Evolutionary conservation across 2,888 invertebrate genomes (phyloP), one percentile per base, ranked within the genome.

Genomic region (Drosophila neoperkinsi): DNA sequence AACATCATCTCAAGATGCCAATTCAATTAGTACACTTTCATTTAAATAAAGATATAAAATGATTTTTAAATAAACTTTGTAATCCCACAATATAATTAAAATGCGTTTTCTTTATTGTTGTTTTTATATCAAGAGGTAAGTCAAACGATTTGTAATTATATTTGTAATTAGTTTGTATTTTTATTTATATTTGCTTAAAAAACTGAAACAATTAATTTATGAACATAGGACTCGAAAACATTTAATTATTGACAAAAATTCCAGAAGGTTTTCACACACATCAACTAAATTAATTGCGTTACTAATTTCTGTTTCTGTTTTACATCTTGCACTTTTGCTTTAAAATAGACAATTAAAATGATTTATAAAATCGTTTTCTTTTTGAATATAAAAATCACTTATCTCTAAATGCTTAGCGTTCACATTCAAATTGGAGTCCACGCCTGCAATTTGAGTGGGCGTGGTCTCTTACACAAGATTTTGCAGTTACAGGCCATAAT

Each of bases 331-430:
- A 51, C 74, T 74, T 64, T 64, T 66, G 55, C 74, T 68, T 87
- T 90, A 84, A 88, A 88, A 90, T 88, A 88, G 88, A 88, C 88
- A 88, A 89, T 90, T 88, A 88, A 88, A 88, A 88, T 88, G 76
- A 88, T 86, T 90, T 90, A 84, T 84, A 89, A 88, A 90, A 88
- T 80, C 90, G 74, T 67, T 74, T 82, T 63, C 53, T 36, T 59
- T 56, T 38, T 67, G 77, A 81, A 88, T 87, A 84, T 85, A 87
- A 90, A 87, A 88, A 82, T 88, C 78, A 75, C 90, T 88, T 88
- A 90, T 51, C 7, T 68, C 87, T 87, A 90, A 79, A 81, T 89
- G 87, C 81, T 90, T 88, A 84, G 90, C 88, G 81, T 86, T 90
- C 89, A 84, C 90, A 90, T 78, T 81, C 77, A 79, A 71, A 75